Evolutionary conservation across 1,140 invertebrate species (phyloP).

Genomic region (Drosophila nigrodunni): DNA sequence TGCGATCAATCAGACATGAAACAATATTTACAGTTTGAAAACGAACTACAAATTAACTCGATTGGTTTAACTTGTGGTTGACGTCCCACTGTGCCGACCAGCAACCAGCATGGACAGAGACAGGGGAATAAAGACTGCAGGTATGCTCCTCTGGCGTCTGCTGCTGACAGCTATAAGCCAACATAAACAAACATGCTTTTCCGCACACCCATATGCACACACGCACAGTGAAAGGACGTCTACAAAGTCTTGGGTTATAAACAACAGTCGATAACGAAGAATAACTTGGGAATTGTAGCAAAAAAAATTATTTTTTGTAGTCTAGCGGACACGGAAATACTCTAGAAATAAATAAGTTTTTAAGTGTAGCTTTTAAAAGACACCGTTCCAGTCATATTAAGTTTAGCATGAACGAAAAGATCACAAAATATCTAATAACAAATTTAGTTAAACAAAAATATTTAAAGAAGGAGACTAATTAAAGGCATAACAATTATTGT

Average conservation of each 20-base stretch:
- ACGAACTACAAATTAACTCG: conserved; percentile 58
- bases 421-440: too few species aligned
- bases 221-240: conserved; percentile 29
- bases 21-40: conserved; percentile 77
- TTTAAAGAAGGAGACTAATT: too few species aligned
- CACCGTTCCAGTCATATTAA: too few species aligned
- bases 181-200: conserved; percentile 33
- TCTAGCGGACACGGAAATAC: conserved; percentile 22
- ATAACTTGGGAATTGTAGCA: conserved; percentile 29
- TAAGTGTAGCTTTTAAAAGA: too few species aligned
- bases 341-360: not conserved
- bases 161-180: conserved; percentile 57
- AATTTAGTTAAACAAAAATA: too few species aligned
- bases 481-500: too few species aligned
- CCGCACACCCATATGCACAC: not conserved
- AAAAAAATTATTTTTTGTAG: not conserved
- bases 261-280: conserved; percentile 50
- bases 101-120: not conserved
- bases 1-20: conserved; percentile 74
- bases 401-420: too few species aligned
- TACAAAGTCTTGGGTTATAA: conserved; percentile 43
- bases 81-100: conserved; percentile 36
- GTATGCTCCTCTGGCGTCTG: conserved; percentile 56
- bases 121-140: conserved; percentile 42
- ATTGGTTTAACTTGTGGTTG: conserved; percentile 39